Evolutionary conservation across 2,113 vertebrate genomes (phyloP), one percentile per base, ranked within the genome.

Genomic region (Hyaena hyaena): DNA sequence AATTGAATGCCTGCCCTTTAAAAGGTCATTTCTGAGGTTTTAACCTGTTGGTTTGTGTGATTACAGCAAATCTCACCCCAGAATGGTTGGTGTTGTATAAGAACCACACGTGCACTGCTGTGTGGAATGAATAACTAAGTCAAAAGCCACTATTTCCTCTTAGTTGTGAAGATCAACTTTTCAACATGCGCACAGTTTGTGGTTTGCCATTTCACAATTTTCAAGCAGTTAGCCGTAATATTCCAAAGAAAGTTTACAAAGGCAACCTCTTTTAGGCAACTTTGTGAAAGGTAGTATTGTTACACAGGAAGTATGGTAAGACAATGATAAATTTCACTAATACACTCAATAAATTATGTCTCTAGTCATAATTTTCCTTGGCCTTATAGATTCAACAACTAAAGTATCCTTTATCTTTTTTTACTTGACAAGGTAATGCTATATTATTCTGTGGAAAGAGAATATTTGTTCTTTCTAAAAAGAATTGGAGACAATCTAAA

Each of bases 1-100:
- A 96, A 97, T 80, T 96, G 94, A 98, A 96, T 80, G 95, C 35
- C 81, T 98, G 94, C 95, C 95, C 94, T 98, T 97, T 97, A 48
- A 97, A 98, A 98, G 94, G 96, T 97, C 97, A 96, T 95, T 96
- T 95, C 85, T 93, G 93, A 97, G 71, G 93, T 92, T 94, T 95
- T 94, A 96, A 96, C 74, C 73, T 95, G 61, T 97, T 97, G 96
- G 94, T 69, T 95, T 96, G 73, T 88, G 87, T 97, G 93, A 96
- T 98, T 97, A 97, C 28, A 96, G 91, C 45, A 96, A 97, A 96
- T 76, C 95, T 93, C 82, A 0, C 73, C 43, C 69, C 87, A 96
- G 66, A 96, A 77, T 87, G 15, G 84, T 96, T 88, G 79, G 87
- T 92, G 58, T 19, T 84, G 35, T 73, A 87, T 81, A 95, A 96